Evolutionary conservation across 1,140 invertebrate species (phyloP).

Genomic region (Lordiphosa mommai): DNA sequence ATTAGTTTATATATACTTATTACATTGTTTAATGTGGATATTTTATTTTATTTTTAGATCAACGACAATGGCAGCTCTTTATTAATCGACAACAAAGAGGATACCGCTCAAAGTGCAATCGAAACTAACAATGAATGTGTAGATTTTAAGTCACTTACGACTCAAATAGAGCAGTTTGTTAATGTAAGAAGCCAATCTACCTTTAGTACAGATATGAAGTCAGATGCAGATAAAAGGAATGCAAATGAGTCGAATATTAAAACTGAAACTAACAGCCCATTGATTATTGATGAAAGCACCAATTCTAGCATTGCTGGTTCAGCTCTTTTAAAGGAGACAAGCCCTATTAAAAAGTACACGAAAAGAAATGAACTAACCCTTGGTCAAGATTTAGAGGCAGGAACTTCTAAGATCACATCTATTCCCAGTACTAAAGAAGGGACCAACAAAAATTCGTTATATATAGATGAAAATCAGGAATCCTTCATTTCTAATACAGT

Average conservation of each 20-base stretch:
- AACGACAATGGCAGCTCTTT: background rate
- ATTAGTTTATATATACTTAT: no score
- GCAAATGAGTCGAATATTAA: background rate
- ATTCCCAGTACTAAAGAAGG: no score
- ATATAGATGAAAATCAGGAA: conserved; percentile 1
- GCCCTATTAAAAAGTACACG: no score
- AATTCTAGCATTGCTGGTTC: background rate
- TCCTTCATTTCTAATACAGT: background rate
- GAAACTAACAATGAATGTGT: conserved; percentile 12
- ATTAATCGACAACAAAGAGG: background rate
- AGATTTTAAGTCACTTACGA: conserved; percentile 65
- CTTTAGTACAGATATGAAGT: conserved; percentile 3
- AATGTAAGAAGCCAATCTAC: conserved; percentile 39
- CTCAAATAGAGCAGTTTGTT: conserved; percentile 75
- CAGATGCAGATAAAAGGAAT: conserved; percentile 3
- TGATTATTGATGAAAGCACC: background rate
- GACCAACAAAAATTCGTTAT: background rate
- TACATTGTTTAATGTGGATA: background rate
- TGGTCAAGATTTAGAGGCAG: no score
- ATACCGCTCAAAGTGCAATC: background rate
- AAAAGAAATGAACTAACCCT: background rate
- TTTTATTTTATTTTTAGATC: background rate
- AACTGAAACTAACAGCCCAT: background rate
- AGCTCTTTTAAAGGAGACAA: background rate
- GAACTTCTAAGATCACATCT: no score